phyloP scores from a whole-genome alignment of 2,113 vertebrate genomes.

The Dipodomys ordii region DNA sequence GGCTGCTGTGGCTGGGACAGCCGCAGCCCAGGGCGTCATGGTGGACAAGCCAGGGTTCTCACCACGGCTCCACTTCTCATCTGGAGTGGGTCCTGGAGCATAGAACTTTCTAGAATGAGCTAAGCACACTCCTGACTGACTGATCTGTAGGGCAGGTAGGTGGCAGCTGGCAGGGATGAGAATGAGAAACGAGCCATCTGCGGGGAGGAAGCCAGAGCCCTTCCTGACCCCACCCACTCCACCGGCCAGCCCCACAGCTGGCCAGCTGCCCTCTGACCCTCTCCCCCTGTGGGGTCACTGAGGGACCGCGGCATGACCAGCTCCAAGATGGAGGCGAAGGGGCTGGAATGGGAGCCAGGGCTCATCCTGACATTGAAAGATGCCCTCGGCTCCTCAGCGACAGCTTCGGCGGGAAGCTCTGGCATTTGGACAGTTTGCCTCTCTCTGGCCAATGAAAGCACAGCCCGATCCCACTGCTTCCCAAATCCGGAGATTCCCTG shows the following conservation, averaged over 20 bases:
- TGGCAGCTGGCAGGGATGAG: neutral
- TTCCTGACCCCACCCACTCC: too few relatives aligned
- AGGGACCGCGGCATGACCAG: neutral
- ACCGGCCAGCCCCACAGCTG: too few relatives aligned
- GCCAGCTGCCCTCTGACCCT: neutral
- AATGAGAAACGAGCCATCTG: neutral
- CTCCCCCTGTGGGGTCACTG: neutral
- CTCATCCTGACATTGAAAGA: neutral
- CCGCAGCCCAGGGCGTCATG: fast-evolving
- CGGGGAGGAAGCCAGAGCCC: neutral
- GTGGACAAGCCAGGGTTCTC: neutral
- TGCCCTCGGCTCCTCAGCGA: neutral
- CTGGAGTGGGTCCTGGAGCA: neutral
- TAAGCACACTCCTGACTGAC: neutral
- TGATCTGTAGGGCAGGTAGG: neutral
- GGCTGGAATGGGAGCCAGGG: neutral
- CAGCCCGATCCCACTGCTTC: neutral
- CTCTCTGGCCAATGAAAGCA: neutral
- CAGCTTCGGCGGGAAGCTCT: neutral
- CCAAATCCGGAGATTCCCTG: neutral
- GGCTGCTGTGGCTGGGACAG: too few relatives aligned
- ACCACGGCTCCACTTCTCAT: too few relatives aligned
- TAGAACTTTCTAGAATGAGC: neutral
- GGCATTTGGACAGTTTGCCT: neutral
- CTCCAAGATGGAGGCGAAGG: neutral